Percentiles rank a stretch among this genome's conserved stretches.
phyloP scores from a whole-genome alignment of 2,797 vertebrate genomes.

The Gymnopithys bicolor region DNA sequence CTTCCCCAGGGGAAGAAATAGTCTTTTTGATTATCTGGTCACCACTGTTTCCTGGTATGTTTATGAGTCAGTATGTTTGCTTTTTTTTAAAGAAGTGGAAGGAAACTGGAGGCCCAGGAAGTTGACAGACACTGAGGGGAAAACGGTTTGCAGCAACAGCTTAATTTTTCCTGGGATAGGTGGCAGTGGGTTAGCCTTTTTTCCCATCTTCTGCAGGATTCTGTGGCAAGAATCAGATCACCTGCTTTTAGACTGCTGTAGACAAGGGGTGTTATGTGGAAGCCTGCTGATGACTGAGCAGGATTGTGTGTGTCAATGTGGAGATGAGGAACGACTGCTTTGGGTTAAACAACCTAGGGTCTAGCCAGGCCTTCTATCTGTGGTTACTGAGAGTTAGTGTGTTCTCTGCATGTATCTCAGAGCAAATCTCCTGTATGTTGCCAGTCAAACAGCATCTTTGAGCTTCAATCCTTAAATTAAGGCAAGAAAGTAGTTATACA shows the following conservation, averaged over 20 bases:
- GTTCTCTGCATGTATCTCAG: neutral
- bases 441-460: neutral
- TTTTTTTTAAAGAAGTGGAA: neutral
- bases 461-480: neutral
- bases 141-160: neutral
- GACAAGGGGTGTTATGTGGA: neutral
- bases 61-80: neutral
- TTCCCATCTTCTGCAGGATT: neutral
- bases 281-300: accelerated
- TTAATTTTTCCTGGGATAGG: neutral
- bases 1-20: neutral
- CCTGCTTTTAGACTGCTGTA: neutral
- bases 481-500: neutral
- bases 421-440: neutral
- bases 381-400: neutral
- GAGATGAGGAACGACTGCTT: neutral
- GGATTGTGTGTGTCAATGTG: neutral
- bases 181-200: neutral
- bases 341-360: neutral
- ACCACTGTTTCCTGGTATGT: neutral
- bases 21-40: neutral
- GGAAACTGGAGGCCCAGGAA: neutral
- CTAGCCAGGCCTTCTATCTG: neutral
- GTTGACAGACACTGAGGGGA: neutral
- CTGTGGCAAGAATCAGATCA: neutral